Conservation (phyloP, 2,113 vertebrate genomes). For the Pavo muticus region DNA sequence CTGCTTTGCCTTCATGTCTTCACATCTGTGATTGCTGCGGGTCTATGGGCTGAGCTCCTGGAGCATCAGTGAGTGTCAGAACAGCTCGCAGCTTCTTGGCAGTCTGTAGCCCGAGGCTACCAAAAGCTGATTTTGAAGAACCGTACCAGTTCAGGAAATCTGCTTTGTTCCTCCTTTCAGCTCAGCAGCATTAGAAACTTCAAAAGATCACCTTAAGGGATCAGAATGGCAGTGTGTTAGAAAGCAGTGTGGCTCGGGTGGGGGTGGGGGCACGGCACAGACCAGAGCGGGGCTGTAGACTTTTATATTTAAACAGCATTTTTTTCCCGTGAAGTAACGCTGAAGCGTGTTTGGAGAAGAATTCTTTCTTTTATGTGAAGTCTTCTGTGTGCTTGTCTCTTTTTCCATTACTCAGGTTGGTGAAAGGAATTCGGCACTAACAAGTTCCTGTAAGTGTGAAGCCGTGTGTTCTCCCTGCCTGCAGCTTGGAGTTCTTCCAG, state of each 20-base stretch:
- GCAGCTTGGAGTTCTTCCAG: background rate
- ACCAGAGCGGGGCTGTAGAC: background rate
- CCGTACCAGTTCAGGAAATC: background rate
- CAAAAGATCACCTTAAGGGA: background rate
- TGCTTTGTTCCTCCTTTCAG: background rate
- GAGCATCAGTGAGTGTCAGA: background rate
- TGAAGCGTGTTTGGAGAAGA: background rate
- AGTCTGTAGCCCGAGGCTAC: background rate
- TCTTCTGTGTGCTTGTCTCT: background rate
- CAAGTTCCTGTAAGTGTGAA: background rate
- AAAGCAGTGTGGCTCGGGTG: too few relatives aligned
- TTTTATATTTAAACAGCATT: background rate
- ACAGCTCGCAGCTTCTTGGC: background rate
- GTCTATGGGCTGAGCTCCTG: background rate
- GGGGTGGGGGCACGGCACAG: too few relatives aligned
- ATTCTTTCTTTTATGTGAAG: background rate
- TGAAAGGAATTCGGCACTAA: background rate
- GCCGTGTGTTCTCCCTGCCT: background rate
- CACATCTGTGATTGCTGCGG: background rate
- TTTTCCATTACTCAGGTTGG: slow-evolving; percentile 32
- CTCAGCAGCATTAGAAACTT: background rate
- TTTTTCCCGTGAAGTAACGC: slow-evolving; percentile 3
- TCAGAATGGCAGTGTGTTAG: background rate
- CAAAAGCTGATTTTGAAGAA: slow-evolving; percentile 1
- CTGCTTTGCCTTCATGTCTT: background rate